Evolutionary conservation across 1,140 invertebrate genomes (phyloP).

Genomic region (Leptinotarsa defecta): DNA sequence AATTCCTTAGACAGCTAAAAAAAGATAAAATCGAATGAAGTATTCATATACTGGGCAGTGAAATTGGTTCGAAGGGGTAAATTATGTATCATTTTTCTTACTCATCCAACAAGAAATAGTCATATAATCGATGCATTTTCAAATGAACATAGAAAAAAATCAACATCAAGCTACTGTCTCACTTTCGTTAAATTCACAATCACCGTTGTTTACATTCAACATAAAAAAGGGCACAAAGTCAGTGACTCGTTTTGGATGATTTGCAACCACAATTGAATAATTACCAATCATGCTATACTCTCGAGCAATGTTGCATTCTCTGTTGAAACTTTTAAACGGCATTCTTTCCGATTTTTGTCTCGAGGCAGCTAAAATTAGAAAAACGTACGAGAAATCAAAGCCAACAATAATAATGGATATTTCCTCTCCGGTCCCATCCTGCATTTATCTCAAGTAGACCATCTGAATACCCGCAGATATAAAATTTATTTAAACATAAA

Average conservation of each 20-base stretch:
- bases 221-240: not conserved
- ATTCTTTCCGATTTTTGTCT: not conserved
- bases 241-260: not conserved
- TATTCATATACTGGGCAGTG: no score
- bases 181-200: not conserved
- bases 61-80: no score
- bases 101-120: no score
- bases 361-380: not conserved
- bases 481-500: slow-evolving; percentile 21
- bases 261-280: not conserved
- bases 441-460: slow-evolving; percentile 22
- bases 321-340: not conserved
- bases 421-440: slow-evolving; percentile 12
- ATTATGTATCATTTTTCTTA: no score
- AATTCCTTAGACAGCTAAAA: no score
- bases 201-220: not conserved
- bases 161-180: no score
- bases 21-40: no score
- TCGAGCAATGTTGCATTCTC: not conserved
- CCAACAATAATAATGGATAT: slow-evolving; percentile 16
- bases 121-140: no score
- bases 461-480: slow-evolving; percentile 23
- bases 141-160: no score
- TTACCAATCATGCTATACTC: not conserved
- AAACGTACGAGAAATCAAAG: slow-evolving; percentile 11